Conservation (phyloP, 2,888 invertebrate genomes). For the Campoplex nolae region DNA sequence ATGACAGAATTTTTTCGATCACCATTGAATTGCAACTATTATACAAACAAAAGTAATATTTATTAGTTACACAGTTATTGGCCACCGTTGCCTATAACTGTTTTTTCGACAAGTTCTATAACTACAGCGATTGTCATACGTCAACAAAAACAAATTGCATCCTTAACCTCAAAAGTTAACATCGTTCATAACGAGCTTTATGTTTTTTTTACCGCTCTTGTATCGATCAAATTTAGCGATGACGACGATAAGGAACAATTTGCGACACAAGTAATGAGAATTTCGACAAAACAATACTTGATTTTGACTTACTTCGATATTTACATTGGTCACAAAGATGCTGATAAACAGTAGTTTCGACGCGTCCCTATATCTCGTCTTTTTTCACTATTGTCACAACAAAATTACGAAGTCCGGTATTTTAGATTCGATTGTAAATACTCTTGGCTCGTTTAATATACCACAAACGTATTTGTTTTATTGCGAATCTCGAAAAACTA, state of each 20-base stretch:
- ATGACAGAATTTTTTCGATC: neutral
- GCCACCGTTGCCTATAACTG: slow-evolving; percentile 62
- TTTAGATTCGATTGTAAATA: neutral
- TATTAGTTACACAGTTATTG: slow-evolving; percentile 47
- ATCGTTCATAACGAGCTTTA: neutral
- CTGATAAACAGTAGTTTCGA: slow-evolving; percentile 31
- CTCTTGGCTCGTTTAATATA: neutral
- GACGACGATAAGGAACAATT: neutral
- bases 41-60: neutral
- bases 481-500: slow-evolving; percentile 25
- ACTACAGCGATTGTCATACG: slow-evolving; percentile 66
- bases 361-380: slow-evolving; percentile 22
- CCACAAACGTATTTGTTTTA: slow-evolving; percentile 27
- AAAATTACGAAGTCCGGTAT: neutral
- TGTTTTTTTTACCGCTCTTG: neutral
- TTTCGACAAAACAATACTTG: neutral
- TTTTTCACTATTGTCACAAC: neutral
- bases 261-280: neutral
- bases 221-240: neutral
- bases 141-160: slow-evolving; percentile 62
- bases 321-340: slow-evolving; percentile 59
- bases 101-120: slow-evolving; percentile 36
- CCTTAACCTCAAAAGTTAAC: slow-evolving; percentile 60
- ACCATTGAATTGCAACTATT: neutral
- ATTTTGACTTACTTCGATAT: slow-evolving; percentile 52